phyloP scores from a whole-genome alignment of 2,888 invertebrate species.

The Leucophenga maculata region DNA sequence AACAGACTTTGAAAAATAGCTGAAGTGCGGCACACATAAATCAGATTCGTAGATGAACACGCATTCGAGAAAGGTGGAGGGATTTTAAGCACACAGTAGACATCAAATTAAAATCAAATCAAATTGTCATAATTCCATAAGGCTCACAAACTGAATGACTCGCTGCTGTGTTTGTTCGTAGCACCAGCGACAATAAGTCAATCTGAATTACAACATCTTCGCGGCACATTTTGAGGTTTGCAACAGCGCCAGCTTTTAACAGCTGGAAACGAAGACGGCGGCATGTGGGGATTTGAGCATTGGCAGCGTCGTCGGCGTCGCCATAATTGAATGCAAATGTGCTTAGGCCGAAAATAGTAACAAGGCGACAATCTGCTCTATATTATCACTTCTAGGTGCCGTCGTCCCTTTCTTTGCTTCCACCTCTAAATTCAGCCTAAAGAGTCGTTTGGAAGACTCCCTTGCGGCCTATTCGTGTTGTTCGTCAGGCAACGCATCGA shows the following conservation, averaged over 20 bases:
- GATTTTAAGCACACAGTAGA: conserved; percentile 27
- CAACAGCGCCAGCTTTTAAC: not conserved
- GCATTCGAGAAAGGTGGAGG: not conserved
- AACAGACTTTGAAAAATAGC: conserved; percentile 11
- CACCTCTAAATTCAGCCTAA: not conserved
- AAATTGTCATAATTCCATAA: conserved; percentile 68
- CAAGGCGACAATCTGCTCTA: conserved; percentile 65
- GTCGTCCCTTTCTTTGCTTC: too few relatives aligned
- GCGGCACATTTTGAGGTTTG: conserved; percentile 53
- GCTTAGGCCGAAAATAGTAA: conserved; percentile 27
- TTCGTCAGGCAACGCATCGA: conserved; percentile 59
- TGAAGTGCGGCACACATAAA: conserved; percentile 5
- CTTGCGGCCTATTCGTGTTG: too few relatives aligned
- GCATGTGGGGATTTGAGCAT: conserved; percentile 36
- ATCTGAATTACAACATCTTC: conserved; percentile 14
- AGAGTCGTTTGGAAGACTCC: too few relatives aligned
- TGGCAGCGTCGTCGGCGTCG: not conserved
- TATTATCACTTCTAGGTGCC: conserved; percentile 69
- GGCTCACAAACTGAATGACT: conserved; percentile 25
- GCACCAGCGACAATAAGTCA: conserved; percentile 69
- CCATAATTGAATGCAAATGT: conserved; percentile 69
- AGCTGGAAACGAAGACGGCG: not conserved
- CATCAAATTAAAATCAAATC: conserved; percentile 68
- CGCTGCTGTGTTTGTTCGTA: conserved; percentile 19
- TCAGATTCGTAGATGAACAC: not conserved